Conservation (phyloP, 2,797 vertebrate genomes). For the Eupleurogrammus muticus region DNA sequence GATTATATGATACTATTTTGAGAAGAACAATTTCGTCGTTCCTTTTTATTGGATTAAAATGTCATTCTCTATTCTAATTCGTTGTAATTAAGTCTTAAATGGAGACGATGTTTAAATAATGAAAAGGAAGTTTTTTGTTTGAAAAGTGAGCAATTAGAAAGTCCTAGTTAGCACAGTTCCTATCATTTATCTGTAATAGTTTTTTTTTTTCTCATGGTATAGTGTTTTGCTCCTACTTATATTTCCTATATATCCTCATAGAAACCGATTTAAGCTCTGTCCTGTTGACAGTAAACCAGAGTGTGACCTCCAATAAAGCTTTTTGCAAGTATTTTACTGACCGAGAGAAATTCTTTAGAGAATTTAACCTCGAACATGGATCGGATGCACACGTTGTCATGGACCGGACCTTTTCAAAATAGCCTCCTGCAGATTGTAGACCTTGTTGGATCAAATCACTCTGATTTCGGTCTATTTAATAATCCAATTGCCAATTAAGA, state of each 20-base stretch:
- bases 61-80: constrained; percentile 1
- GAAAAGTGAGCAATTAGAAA: neutral
- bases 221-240: constrained; percentile 20
- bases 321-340: constrained; percentile 33
- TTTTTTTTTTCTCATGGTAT: neutral
- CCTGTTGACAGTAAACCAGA: constrained; percentile 35
- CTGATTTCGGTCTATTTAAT: constrained; percentile 85
- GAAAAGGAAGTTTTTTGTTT: neutral
- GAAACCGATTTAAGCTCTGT: constrained; percentile 13
- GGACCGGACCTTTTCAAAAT: constrained; percentile 68
- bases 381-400: constrained; percentile 62
- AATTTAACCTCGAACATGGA: constrained; percentile 50
- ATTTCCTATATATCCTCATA: neutral
- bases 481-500: constrained; percentile 88
- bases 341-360: constrained; percentile 32
- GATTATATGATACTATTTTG: constrained; percentile 9
- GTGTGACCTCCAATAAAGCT: constrained; percentile 39
- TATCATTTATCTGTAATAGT: constrained; percentile 1
- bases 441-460: constrained; percentile 79
- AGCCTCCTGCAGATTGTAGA: constrained; percentile 67
- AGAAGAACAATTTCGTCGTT: constrained; percentile 11
- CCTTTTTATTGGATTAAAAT: constrained; percentile 23
- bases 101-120: constrained; percentile 12
- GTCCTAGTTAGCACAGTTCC: constrained; percentile 5
- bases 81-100: constrained; percentile 20